Evolutionary conservation across 1,140 invertebrate species (phyloP).

Genomic region (Eriosoma lanigerum): DNA sequence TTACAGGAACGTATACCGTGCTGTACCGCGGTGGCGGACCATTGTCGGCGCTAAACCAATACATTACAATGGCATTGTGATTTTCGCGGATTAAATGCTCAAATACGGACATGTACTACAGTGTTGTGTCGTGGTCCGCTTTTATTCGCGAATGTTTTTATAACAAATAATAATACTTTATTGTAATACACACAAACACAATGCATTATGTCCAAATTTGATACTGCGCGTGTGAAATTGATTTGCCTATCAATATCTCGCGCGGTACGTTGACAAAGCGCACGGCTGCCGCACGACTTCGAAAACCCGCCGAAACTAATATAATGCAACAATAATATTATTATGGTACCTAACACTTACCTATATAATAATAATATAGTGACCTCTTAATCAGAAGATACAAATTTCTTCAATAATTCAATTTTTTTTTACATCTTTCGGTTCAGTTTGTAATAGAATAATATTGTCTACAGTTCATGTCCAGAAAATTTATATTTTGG

Average conservation of each 20-base stretch:
- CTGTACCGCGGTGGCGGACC: not conserved
- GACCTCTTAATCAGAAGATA: too few relatives aligned
- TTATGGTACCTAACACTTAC: too few relatives aligned
- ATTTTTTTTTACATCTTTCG: too few relatives aligned
- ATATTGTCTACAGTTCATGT: too few relatives aligned
- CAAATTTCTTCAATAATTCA: too few relatives aligned
- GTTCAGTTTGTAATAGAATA: too few relatives aligned
- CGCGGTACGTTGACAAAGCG: not conserved
- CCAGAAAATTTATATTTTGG: too few relatives aligned
- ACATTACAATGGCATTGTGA: constrained; percentile 1
- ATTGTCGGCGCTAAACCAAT: too few relatives aligned
- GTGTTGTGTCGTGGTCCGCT: constrained; percentile 8
- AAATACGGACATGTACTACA: not conserved
- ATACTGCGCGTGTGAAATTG: constrained; percentile 33
- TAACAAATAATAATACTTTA: not conserved
- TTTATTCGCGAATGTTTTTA: constrained; percentile 16
- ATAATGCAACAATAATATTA: too few relatives aligned
- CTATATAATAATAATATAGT: too few relatives aligned
- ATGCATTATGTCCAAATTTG: not conserved
- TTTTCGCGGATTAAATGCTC: constrained; percentile 11
- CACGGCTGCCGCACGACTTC: not conserved
- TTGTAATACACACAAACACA: not conserved
- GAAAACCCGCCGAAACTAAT: too few relatives aligned
- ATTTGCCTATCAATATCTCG: constrained; percentile 37
- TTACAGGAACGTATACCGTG: not conserved